These are phyloP conservation scores for Xiphophorus couchianus DNA, from an alignment of 2,113 vertebrate species.

Conservation along the genomic window DNA sequence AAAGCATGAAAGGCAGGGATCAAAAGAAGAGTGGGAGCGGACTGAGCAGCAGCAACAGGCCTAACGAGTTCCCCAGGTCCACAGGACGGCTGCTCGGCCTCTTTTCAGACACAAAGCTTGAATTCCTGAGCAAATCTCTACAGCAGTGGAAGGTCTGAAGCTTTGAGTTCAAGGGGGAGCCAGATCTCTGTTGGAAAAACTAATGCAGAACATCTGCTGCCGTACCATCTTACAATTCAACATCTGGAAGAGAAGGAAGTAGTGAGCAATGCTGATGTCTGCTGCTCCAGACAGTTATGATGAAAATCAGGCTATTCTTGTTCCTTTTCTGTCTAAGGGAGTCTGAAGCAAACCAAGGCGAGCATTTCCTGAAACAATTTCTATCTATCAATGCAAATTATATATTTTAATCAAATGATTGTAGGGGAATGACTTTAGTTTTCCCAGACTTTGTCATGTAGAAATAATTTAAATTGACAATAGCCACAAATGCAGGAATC, in stretches of 20 bases:
- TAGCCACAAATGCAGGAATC: neutral
- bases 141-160: slow-evolving; percentile 64
- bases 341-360: neutral
- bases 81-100: slow-evolving; percentile 56
- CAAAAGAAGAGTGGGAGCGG: slow-evolving; percentile 25
- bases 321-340: slow-evolving; percentile 4
- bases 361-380: no score
- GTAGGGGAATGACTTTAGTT: neutral
- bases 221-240: slow-evolving; percentile 77
- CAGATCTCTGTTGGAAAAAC: slow-evolving; percentile 74
- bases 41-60: slow-evolving; percentile 55
- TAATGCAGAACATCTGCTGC: slow-evolving; percentile 87
- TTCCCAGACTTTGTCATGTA: no score
- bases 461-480: neutral
- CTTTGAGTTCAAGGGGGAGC: slow-evolving; percentile 45
- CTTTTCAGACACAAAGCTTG: slow-evolving; percentile 59
- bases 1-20: slow-evolving; percentile 29
- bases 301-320: slow-evolving; percentile 52
- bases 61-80: slow-evolving; percentile 74
- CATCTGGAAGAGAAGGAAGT: slow-evolving; percentile 76
- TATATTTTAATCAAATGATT: no score
- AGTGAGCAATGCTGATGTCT: slow-evolving; percentile 75
- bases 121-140: slow-evolving; percentile 71
- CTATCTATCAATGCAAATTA: no score
- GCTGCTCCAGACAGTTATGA: slow-evolving; percentile 70